A percentile compares a stretch with the other conserved stretches of the same genome.
phyloP scores from a whole-genome alignment of 2,113 vertebrate species.

The Dolichotis patagonum region DNA sequence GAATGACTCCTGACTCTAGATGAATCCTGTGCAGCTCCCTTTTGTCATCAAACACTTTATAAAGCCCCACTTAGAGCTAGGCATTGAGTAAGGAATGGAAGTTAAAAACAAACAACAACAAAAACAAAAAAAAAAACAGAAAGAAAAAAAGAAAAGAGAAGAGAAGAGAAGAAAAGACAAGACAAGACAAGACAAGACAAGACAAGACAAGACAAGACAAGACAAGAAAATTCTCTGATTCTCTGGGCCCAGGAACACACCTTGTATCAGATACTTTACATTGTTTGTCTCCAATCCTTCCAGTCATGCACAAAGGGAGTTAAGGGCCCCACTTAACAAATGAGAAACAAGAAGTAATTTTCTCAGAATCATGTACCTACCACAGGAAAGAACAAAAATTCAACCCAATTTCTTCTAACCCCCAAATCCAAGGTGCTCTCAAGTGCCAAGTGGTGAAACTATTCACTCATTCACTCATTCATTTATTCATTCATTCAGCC shows the following conservation, averaged over 20 bases:
- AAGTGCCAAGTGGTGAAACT: neutral
- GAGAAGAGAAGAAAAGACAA: too few relatives aligned
- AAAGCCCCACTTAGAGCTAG: neutral
- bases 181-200: too few relatives aligned
- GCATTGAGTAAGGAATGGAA: neutral
- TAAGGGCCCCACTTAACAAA: neutral
- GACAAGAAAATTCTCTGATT: neutral
- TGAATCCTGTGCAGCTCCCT: neutral
- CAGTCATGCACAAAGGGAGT: conserved; percentile 14
- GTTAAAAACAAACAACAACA: neutral
- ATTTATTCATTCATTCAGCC: neutral
- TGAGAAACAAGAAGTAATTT: neutral
- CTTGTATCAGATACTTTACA: neutral
- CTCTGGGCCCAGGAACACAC: neutral
- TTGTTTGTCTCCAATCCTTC: neutral
- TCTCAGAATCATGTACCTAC: conserved; percentile 30
- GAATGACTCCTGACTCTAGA: neutral
- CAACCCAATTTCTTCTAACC: neutral
- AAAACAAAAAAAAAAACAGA: neutral
- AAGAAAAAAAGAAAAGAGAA: neutral
- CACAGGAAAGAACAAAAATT: conserved; percentile 29
- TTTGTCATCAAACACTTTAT: conserved; percentile 34
- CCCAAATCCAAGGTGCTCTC: neutral
- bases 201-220: too few relatives aligned
- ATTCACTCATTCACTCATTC: neutral